These are phyloP conservation scores for Sternotherus odoratus DNA, from an alignment of 2,797 vertebrate species.

Conservation along the genomic window DNA sequence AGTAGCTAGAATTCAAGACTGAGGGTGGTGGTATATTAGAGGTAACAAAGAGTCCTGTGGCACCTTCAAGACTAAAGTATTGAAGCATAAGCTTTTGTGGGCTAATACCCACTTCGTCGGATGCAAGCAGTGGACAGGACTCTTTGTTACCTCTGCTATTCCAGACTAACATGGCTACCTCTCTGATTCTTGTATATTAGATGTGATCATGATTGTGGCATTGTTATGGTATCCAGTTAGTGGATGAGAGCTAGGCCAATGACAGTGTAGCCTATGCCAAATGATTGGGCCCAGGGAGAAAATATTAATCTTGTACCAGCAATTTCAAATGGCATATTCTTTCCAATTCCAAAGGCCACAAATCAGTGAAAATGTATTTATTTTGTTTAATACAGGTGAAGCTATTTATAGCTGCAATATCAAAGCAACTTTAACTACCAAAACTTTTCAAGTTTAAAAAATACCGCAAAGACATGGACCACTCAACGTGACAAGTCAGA, in stretches of 20 bases:
- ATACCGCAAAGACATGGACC: fast-evolving
- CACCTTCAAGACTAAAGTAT: too few species aligned
- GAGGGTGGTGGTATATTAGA: not conserved
- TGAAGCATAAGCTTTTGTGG: too few species aligned
- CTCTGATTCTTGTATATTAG: too few species aligned
- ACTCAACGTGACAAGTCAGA: not conserved
- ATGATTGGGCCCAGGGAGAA: not conserved
- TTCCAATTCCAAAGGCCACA: not conserved
- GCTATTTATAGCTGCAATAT: not conserved
- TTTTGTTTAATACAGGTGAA: not conserved
- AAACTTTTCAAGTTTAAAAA: fast-evolving
- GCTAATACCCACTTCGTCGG: too few species aligned
- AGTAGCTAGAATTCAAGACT: not conserved
- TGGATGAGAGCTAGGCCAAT: not conserved
- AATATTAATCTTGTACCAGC: not conserved
- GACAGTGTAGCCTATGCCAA: not conserved
- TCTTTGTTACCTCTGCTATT: too few species aligned
- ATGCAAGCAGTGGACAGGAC: too few species aligned
- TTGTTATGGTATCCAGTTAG: not conserved
- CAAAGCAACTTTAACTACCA: not conserved
- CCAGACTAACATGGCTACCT: too few species aligned
- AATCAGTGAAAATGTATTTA: not conserved
- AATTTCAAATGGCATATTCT: not conserved
- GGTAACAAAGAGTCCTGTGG: too few species aligned
- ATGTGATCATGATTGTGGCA: not conserved